Conservation (phyloP, 1,140 invertebrate genomes). For the Ceratosolen solmsi region DNA sequence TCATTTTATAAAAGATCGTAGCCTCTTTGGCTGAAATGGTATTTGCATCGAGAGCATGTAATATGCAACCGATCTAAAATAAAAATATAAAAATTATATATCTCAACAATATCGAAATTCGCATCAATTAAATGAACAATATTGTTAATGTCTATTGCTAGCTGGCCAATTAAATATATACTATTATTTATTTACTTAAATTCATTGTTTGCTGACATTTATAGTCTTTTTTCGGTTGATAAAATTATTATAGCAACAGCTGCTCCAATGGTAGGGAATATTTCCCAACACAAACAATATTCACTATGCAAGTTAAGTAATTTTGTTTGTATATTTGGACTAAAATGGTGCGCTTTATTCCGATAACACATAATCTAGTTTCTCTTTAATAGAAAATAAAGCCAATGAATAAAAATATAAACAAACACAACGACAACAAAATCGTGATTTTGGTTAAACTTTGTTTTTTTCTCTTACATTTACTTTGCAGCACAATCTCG, state of each 20-base stretch:
- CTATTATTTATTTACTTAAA: constrained; percentile 35
- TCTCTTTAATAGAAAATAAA: constrained; percentile 11
- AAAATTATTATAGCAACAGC: neutral
- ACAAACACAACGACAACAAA: constrained; percentile 2
- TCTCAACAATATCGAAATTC: neutral
- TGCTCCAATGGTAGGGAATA: neutral
- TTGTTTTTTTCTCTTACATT: neutral
- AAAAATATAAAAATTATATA: neutral
- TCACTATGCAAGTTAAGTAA: neutral
- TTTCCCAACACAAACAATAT: neutral
- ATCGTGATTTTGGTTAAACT: neutral
- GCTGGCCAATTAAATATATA: too few species aligned
- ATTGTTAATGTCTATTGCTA: too few species aligned
- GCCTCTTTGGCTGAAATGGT: constrained; percentile 47
- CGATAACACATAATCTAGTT: constrained; percentile 47
- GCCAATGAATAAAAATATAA: neutral
- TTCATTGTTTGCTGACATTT: constrained; percentile 42
- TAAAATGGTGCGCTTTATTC: constrained; percentile 37
- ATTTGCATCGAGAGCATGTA: constrained; percentile 39
- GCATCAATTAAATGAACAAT: neutral
- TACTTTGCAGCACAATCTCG: too few species aligned
- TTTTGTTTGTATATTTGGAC: constrained; percentile 20
- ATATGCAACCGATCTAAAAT: constrained; percentile 38
- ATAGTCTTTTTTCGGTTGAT: constrained; percentile 11
- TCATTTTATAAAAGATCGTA: constrained; percentile 50